These are phyloP conservation scores for Caranx melampygus DNA, from an alignment of 2,113 vertebrate species.

Conservation along the genomic window DNA sequence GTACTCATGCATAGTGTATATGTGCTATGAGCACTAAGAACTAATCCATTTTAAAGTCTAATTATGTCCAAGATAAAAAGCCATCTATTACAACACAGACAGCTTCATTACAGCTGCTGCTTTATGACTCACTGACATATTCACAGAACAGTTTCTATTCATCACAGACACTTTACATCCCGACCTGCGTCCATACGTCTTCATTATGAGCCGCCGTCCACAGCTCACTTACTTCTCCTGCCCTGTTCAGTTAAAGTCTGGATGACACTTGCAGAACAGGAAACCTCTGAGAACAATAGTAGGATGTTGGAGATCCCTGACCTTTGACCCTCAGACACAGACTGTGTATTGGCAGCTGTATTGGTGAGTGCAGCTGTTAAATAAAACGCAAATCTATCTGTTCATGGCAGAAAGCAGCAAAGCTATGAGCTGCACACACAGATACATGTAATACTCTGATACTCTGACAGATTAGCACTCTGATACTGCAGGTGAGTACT, in stretches of 20 bases:
- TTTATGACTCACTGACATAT: conserved; percentile 5
- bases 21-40: background rate
- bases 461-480: too few relatives aligned
- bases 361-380: background rate
- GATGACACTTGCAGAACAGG: conserved; percentile 57
- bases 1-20: background rate
- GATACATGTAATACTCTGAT: too few relatives aligned
- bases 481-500: too few relatives aligned
- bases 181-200: conserved; percentile 44
- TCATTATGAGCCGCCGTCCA: conserved; percentile 29
- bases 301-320: conserved; percentile 74
- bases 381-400: background rate
- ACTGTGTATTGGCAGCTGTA: conserved; percentile 43
- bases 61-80: conserved; percentile 6
- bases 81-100: conserved; percentile 7
- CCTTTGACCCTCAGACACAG: conserved; percentile 56
- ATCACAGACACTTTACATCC: conserved; percentile 30
- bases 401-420: background rate
- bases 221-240: conserved; percentile 24
- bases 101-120: conserved; percentile 9
- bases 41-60: background rate
- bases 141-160: background rate
- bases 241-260: conserved; percentile 13
- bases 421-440: too few relatives aligned
- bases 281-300: conserved; percentile 73